A percentile compares a stretch with the other conserved stretches of the same genome.
These are phyloP conservation scores for Malurus melanocephalus DNA, from an alignment of 2,113 vertebrate genomes.

Conservation along the genomic window DNA sequence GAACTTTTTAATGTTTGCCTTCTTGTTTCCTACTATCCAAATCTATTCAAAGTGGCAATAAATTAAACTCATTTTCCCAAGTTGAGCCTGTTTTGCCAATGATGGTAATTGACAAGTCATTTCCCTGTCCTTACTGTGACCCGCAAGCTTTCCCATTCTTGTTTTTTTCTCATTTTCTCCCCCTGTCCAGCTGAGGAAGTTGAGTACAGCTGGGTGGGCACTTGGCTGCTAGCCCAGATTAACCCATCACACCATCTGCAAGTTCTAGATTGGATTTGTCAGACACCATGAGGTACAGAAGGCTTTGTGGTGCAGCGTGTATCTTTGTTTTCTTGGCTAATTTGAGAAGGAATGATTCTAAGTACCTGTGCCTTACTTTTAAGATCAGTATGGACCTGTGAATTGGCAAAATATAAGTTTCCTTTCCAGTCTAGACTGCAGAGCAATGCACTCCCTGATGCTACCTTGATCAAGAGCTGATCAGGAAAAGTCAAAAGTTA, in stretches of 20 bases:
- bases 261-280: neutral
- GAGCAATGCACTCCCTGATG: neutral
- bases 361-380: neutral
- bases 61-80: neutral
- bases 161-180: neutral
- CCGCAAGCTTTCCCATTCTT: neutral
- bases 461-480: neutral
- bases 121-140: neutral
- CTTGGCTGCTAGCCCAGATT: neutral
- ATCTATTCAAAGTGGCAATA: neutral
- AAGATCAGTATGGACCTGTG: neutral
- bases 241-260: neutral
- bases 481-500: neutral
- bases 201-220: neutral
- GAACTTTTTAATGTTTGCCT: neutral
- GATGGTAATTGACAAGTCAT: neutral
- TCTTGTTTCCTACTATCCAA: neutral
- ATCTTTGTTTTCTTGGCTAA: neutral
- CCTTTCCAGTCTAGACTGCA: neutral
- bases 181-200: neutral
- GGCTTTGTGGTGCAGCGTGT: accelerated
- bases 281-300: neutral
- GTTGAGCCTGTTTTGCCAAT: neutral
- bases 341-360: neutral
- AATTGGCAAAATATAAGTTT: neutral